Conservation (phyloP, 2,797 vertebrate genomes). For the Catostomus latipinnis region DNA sequence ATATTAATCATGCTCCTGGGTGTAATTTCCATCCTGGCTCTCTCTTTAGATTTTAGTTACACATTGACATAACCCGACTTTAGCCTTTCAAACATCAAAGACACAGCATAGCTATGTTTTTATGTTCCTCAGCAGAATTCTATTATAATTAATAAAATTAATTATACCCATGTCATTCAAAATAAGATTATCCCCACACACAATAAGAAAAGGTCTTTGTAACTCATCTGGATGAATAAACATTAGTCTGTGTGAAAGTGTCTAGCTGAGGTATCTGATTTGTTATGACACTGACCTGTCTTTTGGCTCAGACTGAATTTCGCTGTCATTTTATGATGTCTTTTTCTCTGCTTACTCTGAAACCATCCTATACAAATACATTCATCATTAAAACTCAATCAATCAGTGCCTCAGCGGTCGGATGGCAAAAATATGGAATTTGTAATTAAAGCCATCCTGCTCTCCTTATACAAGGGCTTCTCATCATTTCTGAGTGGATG, state of each 20-base stretch:
- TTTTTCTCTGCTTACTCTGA: slow-evolving; percentile 47
- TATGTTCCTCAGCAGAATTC: slow-evolving; percentile 19
- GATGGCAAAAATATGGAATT: slow-evolving; percentile 69
- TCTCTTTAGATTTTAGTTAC: slow-evolving; percentile 19
- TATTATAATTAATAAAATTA: slow-evolving; percentile 12
- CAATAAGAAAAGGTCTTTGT: slow-evolving; percentile 24
- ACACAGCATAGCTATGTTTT: background rate
- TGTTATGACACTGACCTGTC: slow-evolving; percentile 56
- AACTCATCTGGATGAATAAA: slow-evolving; percentile 38
- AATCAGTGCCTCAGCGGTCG: slow-evolving; percentile 65
- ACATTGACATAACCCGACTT: slow-evolving; percentile 23
- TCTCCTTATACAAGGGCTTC: slow-evolving; percentile 55
- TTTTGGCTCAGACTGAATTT: slow-evolving; percentile 52
- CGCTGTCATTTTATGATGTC: slow-evolving; percentile 50
- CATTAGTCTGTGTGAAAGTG: slow-evolving; percentile 20
- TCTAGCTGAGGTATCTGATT: slow-evolving; percentile 17
- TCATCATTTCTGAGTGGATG: slow-evolving; percentile 28
- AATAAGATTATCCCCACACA: slow-evolving; percentile 24
- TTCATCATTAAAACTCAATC: slow-evolving; percentile 66
- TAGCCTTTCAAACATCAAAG: slow-evolving; percentile 22
- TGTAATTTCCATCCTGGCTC: background rate
- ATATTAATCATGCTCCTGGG: slow-evolving; percentile 15
- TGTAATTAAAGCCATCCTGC: slow-evolving; percentile 60
- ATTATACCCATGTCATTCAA: slow-evolving; percentile 39
- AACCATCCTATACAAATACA: background rate